Conservation (phyloP, 1,140 invertebrate species). For the Mycetomoellerius zeteki region DNA sequence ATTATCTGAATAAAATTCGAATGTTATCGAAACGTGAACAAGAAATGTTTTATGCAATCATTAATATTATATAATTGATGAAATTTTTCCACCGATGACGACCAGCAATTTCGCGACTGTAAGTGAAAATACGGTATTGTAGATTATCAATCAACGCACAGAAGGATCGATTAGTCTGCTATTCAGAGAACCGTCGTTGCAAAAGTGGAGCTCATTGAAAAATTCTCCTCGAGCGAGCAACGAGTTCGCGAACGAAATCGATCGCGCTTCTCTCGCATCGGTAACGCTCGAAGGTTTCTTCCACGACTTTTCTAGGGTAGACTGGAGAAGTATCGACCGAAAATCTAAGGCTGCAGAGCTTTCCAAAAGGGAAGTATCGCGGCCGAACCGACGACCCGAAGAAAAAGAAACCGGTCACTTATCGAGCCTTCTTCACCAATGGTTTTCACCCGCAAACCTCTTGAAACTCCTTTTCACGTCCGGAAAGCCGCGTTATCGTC, state of each 20-base stretch:
- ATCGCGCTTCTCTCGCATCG: slow-evolving; percentile 51
- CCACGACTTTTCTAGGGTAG: slow-evolving; percentile 69
- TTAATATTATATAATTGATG: slow-evolving; percentile 20
- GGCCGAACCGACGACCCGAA: slow-evolving; percentile 43
- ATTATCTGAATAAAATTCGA: background rate
- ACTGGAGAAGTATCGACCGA: slow-evolving; percentile 56
- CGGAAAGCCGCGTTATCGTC: slow-evolving; percentile 55
- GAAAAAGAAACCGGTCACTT: slow-evolving; percentile 67
- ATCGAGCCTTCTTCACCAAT: slow-evolving; percentile 68
- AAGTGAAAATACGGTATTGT: slow-evolving; percentile 3
- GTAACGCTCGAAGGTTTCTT: slow-evolving; percentile 54
- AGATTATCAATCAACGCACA: slow-evolving; percentile 22
- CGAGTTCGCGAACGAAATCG: slow-evolving; percentile 46
- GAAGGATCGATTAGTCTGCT: slow-evolving; percentile 20
- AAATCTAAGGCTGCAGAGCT: slow-evolving; percentile 24
- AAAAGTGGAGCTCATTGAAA: slow-evolving; percentile 40
- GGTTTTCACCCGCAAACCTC: slow-evolving; percentile 43
- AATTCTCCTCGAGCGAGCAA: slow-evolving; percentile 57
- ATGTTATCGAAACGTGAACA: background rate
- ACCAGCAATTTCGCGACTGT: slow-evolving; percentile 27
- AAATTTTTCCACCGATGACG: slow-evolving; percentile 8
- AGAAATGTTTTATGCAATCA: background rate
- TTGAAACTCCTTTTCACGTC: slow-evolving; percentile 20
- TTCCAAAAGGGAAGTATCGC: slow-evolving; percentile 46
- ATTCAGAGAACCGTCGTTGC: slow-evolving; percentile 29